A percentile compares a stretch with the other conserved stretches of the same genome.
Conservation (phyloP, 2,113 vertebrate genomes). For the Hydrochoerus hydrochaeris region DNA sequence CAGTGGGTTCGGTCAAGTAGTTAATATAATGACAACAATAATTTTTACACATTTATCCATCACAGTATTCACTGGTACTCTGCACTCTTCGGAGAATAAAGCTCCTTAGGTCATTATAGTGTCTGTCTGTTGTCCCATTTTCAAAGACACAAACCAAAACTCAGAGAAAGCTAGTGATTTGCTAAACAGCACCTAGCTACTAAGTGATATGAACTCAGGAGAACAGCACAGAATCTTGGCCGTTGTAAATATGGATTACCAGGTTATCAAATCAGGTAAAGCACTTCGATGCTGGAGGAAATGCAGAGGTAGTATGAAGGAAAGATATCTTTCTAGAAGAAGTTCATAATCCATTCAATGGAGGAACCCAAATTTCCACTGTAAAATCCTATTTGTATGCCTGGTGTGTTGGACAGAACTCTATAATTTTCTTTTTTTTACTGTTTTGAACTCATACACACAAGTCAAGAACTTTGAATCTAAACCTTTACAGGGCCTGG, state of each 20-base stretch:
- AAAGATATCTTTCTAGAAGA: background rate
- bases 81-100: background rate
- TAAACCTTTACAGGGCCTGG: background rate
- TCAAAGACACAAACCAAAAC: background rate
- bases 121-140: background rate
- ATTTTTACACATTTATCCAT: background rate
- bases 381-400: background rate
- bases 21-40: background rate
- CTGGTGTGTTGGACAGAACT: background rate
- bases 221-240: background rate
- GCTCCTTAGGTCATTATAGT: background rate
- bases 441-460: background rate
- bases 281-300: background rate
- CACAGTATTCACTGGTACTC: background rate
- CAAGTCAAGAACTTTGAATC: background rate
- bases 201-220: background rate
- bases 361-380: background rate
- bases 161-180: slow-evolving; percentile 5
- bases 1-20: background rate
- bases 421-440: background rate
- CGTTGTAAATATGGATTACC: background rate
- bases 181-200: background rate
- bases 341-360: background rate
- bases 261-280: background rate
- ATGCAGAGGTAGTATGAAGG: background rate